A percentile compares a stretch with the other conserved stretches of the same genome.
These are phyloP conservation scores for Manacus vitellinus DNA, from an alignment of 2,113 vertebrate genomes.

Conservation along the genomic window DNA sequence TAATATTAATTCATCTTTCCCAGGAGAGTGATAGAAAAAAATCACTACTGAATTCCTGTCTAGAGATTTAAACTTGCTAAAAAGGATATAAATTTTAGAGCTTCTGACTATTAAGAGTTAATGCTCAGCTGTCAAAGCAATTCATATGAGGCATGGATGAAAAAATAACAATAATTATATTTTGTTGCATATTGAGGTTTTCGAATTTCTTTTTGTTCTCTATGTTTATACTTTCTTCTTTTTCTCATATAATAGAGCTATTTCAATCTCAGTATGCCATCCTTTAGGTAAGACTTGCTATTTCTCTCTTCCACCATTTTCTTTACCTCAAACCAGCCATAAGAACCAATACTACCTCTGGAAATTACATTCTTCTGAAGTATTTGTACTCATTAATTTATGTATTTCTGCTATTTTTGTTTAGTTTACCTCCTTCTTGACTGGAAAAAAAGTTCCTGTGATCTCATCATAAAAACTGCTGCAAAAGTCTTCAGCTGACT, in stretches of 20 bases:
- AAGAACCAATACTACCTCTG: background rate
- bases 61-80: background rate
- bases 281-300: background rate
- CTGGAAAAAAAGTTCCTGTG: background rate
- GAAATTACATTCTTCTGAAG: background rate
- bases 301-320: background rate
- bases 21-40: background rate
- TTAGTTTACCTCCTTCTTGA: background rate
- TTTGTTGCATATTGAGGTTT: background rate
- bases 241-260: background rate
- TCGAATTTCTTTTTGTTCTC: background rate
- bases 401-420: background rate
- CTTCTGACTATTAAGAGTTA: background rate
- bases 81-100: background rate
- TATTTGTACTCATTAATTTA: background rate
- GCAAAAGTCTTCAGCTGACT: background rate
- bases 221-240: background rate
- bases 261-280: background rate
- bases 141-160: background rate
- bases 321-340: background rate
- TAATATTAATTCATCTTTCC: background rate
- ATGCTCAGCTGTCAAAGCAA: background rate
- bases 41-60: background rate
- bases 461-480: background rate
- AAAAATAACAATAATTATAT: background rate